Base-by-base conservation (phyloP, 2,113 vertebrate genomes). In the Sorex fumeus region DNA sequence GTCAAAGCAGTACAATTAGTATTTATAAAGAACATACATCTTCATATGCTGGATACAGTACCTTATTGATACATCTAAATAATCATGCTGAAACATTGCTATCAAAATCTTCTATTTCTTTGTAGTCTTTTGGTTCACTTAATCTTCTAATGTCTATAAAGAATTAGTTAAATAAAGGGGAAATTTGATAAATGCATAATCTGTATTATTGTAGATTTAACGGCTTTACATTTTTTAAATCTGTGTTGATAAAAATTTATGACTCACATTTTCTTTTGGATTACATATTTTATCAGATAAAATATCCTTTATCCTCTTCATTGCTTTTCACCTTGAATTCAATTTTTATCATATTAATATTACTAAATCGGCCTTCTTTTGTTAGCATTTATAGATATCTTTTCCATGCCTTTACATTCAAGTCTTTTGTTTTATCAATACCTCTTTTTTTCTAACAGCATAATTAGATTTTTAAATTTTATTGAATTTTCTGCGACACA, bases 241-340 rank as follows among this genome's bases (percentile, higher is more conserved):
- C 43, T 74, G 45, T 72, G 50, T 85, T 71, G 36, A 78, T 93
- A n/a, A 43, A 69, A 72, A 71, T 77, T 85, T 78, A 72, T 27
- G 47, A 36, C 36, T 88, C 13, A 60, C 21, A 69, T 88, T 94
- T 81, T 69, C 62, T 85, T 82, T 78, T 60, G 70, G 62, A 77
- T 88, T 72, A 85, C 21, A 8, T 50, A 72, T 88, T 91, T 88
- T 88, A 91, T 43, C 71, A 43, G 25, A 91, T 81, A 81, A 88
- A 91, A 72, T 88, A 93, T 40, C 9, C 11, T 85, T 88, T 69
- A 50, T 80, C 27, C 6, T 85, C 8, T 32, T 82, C 34, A 91
- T 64, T 69, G 11, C 43, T 86, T 91, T 91, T 86, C 18, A 74
- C 36, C 70, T 85, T 88, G 69, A 90, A 90, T 84, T 94, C 47